Conservation (phyloP, 2,113 vertebrate genomes). For the Melanotaenia duboulayi region DNA sequence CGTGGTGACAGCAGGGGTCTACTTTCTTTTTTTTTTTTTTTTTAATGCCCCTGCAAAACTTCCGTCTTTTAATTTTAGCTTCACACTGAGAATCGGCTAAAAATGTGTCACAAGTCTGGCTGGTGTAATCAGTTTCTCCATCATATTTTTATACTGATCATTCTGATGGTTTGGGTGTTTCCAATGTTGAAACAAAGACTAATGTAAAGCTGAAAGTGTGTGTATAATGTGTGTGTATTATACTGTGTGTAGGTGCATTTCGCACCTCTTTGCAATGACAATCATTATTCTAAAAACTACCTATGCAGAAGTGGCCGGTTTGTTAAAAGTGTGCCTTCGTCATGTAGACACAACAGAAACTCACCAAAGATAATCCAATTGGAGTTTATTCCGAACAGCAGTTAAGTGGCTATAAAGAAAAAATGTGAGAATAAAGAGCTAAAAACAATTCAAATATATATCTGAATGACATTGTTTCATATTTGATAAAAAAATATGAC, state of each 20-base stretch:
- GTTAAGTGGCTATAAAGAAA: constrained; percentile 21
- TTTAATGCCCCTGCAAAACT: background rate
- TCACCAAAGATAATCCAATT: background rate
- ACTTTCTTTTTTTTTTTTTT: background rate
- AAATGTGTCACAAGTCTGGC: background rate
- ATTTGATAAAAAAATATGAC: constrained; percentile 38
- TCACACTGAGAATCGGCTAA: constrained; percentile 5
- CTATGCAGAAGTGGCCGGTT: constrained; percentile 38
- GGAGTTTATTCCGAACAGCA: constrained; percentile 25
- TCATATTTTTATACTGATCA: constrained; percentile 12
- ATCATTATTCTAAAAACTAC: constrained; percentile 40
- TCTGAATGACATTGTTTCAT: constrained; percentile 35
- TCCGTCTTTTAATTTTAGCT: background rate
- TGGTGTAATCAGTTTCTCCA: constrained; percentile 8
- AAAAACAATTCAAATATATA: constrained; percentile 24
- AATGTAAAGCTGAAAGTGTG: constrained; percentile 39
- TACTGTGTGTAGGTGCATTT: constrained; percentile 33
- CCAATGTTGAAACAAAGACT: background rate
- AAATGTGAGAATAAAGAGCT: background rate
- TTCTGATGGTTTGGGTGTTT: background rate
- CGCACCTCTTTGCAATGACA: constrained; percentile 29
- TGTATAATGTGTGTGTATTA: constrained; percentile 26
- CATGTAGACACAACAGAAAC: constrained; percentile 18
- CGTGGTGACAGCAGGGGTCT: constrained; percentile 4
- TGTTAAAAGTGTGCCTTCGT: constrained; percentile 20